A percentile compares a stretch with the other conserved stretches of the same genome.
Evolutionary conservation across 2,797 vertebrate genomes (phyloP).

Genomic region (Toxotes lorentzi): DNA sequence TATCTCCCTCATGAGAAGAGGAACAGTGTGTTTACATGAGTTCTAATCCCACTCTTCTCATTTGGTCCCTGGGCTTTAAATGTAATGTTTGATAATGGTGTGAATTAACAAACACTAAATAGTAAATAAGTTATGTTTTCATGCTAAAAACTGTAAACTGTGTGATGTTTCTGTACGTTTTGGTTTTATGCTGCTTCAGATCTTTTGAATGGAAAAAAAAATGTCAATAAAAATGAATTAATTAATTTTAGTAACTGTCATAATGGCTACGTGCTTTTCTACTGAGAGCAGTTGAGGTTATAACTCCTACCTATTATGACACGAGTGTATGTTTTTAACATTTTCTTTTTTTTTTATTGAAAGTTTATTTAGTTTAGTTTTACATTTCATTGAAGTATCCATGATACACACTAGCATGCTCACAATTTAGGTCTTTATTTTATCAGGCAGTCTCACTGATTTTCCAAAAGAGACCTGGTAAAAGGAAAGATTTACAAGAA

Average conservation of each 20-base stretch:
- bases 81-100: conserved; percentile 18
- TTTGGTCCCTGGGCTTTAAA: not conserved
- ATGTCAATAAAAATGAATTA: conserved; percentile 58
- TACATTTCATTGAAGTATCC: no score
- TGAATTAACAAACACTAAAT: conserved; percentile 18
- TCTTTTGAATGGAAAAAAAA: conserved; percentile 36
- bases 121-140: conserved; percentile 17
- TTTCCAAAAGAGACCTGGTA: no score
- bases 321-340: no score
- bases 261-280: not conserved
- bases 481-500: no score
- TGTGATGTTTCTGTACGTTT: conserved; percentile 23
- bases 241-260: not conserved
- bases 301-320: no score
- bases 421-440: no score
- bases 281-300: not conserved
- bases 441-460: no score
- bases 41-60: conserved; percentile 34
- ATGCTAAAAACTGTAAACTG: conserved; percentile 11
- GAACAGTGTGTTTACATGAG: conserved; percentile 55
- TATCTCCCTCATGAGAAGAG: not conserved
- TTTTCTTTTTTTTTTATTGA: no score
- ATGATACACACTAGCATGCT: no score
- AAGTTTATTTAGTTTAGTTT: no score
- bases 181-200: conserved; percentile 47